Evolutionary conservation across 2,797 vertebrate species (phyloP).

Genomic region (Chaetodon trifasciatus): DNA sequence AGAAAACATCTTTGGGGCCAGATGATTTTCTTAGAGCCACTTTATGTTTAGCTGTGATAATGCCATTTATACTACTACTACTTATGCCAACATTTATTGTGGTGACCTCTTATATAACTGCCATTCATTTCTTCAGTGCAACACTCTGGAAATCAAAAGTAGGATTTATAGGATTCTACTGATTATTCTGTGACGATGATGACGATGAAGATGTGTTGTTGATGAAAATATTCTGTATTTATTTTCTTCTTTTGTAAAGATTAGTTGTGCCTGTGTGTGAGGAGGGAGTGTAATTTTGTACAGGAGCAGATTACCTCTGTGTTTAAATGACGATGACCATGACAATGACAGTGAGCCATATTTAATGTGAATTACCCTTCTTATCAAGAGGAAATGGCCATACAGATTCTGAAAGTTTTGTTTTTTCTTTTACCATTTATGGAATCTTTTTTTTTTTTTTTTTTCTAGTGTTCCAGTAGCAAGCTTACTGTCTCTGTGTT

Average conservation of each 20-base stretch:
- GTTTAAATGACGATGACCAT: constrained; percentile 68
- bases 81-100: constrained; percentile 66
- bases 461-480: constrained; percentile 77
- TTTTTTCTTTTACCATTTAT: constrained; percentile 41
- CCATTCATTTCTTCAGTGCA: constrained; percentile 59
- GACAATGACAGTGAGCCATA: constrained; percentile 75
- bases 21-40: constrained; percentile 23
- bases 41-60: constrained; percentile 65
- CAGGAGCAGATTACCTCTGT: constrained; percentile 80
- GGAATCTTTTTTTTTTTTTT: constrained; percentile 39
- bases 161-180: constrained; percentile 51
- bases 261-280: constrained; percentile 37
- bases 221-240: constrained; percentile 69
- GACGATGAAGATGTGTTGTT: constrained; percentile 59
- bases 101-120: constrained; percentile 59
- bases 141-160: constrained; percentile 52
- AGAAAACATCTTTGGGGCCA: constrained; percentile 2
- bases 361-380: constrained; percentile 63
- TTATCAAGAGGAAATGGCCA: constrained; percentile 68
- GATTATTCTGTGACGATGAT: constrained; percentile 54
- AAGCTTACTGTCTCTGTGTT: constrained; percentile 70
- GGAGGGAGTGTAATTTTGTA: constrained; percentile 74
- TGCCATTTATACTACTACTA: constrained; percentile 43
- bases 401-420: constrained; percentile 52
- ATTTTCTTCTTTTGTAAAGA: constrained; percentile 70